Evolutionary conservation across 92 coral and sea anemone genomes (phyloP), one percentile per base, ranked within the genome.

Genomic region (Phenganax stokvisi): DNA sequence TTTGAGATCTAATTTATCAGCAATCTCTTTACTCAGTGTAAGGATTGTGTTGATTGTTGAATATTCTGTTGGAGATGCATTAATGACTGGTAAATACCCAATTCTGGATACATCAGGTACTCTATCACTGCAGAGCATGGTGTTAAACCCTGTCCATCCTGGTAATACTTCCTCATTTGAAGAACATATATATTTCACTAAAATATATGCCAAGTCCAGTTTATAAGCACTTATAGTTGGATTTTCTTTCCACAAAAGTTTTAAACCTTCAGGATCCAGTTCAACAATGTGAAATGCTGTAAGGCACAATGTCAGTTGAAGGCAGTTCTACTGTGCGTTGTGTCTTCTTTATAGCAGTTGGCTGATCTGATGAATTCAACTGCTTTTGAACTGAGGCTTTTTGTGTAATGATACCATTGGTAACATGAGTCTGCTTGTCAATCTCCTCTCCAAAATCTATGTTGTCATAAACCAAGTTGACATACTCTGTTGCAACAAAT

Each of bases 381-480:
- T 54, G 47, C 63, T 72, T 61, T 28, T 82, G 17, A 59, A 30
- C 12, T 30, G 72, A 53, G 51, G 56, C 71, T 57, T 57, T 57
- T 74, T 82, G 85, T 2, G 85, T 69, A 56, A 82, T 82, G 12
- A 82, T 82, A n/a, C 86, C 86, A 20, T 74, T 83, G 25, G 86
- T 37, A 1, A 37, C 47, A 37, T 37, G 47, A 37, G 47, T 37
- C 47, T 37, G 3, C 47, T 37, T 37, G 47, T 37, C 47, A 37
- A 37, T 37, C 47, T 37, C 47, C 47, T 37, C 47, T 37, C 47
- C 47, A 37, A 37, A 37, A 37, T 37, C 47, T 37, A 37, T 37
- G 47, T 37, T 37, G 47, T 37, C 47, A 37, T 37, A 72, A n/a
- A 83, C 81, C 30, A 83, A 68, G 60, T 83, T 83, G 86, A 83